phyloP scores from a whole-genome alignment of 2,888 invertebrate genomes.

The Pristionchus arcanus region DNA sequence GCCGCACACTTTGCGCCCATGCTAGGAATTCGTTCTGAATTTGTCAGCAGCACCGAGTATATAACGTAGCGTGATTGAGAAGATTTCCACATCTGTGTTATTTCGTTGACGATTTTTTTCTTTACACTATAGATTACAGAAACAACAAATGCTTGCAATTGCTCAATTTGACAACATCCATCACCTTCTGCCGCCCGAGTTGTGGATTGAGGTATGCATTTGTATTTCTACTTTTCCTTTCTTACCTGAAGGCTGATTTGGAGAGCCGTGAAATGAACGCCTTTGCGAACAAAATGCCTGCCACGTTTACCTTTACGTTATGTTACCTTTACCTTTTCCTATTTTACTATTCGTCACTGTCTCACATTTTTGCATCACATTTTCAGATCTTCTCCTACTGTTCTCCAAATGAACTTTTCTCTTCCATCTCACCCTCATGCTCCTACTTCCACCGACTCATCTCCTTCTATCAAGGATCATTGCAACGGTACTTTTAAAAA shows the following conservation, averaged over 20 bases:
- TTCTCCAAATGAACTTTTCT: background rate
- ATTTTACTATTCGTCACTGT: too few relatives aligned
- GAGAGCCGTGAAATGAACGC: too few relatives aligned
- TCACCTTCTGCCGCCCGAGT: background rate
- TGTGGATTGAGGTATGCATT: background rate
- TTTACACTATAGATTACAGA: background rate
- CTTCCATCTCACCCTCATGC: background rate
- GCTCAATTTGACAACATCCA: background rate
- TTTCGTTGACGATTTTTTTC: too few relatives aligned
- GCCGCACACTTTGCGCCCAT: background rate
- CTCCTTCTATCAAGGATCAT: background rate
- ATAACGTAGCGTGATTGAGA: background rate
- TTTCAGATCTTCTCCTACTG: background rate
- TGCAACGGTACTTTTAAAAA: background rate
- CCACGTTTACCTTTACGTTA: too few relatives aligned
- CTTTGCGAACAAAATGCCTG: too few relatives aligned
- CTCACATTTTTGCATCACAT: too few relatives aligned
- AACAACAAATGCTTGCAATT: background rate
- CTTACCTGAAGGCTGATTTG: too few relatives aligned
- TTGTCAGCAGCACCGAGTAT: background rate
- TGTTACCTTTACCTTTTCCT: too few relatives aligned
- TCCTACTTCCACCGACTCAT: slow-evolving; percentile 6
- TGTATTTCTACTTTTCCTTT: too few relatives aligned
- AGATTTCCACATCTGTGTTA: too few relatives aligned
- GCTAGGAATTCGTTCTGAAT: background rate